These are phyloP conservation scores for Misgurnus anguillicaudatus DNA, from an alignment of 2,113 vertebrate genomes.

Conservation along the genomic window DNA sequence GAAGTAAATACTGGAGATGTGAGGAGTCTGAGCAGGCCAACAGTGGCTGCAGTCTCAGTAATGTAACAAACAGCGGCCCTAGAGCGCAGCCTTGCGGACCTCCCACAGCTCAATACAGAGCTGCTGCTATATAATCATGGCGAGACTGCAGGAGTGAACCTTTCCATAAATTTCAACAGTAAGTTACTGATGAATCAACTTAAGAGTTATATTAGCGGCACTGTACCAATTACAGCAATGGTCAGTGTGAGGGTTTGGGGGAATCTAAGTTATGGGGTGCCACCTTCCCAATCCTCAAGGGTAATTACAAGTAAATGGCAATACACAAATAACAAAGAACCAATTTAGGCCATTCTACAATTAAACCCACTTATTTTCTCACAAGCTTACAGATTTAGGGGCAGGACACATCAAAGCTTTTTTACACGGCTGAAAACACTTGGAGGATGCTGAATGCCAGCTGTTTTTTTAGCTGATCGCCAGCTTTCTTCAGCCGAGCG, in stretches of 20 bases:
- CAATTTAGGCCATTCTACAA: not conserved
- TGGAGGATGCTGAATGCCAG: too few relatives aligned
- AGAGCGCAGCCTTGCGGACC: slow-evolving; percentile 7
- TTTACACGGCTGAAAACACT: too few relatives aligned
- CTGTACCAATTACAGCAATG: not conserved
- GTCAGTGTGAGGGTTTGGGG: not conserved
- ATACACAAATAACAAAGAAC: not conserved
- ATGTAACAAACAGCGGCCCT: slow-evolving; percentile 20
- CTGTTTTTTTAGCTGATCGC: too few relatives aligned
- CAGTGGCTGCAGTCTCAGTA: not conserved
- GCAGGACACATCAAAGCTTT: too few relatives aligned
- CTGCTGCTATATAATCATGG: not conserved
- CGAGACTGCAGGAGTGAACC: not conserved
- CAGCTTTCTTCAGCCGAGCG: too few relatives aligned
- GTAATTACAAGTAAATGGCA: not conserved
- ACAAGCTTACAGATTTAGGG: too few relatives aligned
- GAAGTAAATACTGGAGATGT: slow-evolving; percentile 13
- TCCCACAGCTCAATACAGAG: not conserved
- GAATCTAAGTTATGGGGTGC: not conserved
- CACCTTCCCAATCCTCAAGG: not conserved
- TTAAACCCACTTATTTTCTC: not conserved
- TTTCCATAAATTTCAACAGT: not conserved
- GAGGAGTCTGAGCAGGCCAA: not conserved
- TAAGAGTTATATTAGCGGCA: not conserved
- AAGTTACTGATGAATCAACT: not conserved